Evolutionary conservation across 2,113 vertebrate species (phyloP).

Genomic region (Sakesphorus luctuosus): DNA sequence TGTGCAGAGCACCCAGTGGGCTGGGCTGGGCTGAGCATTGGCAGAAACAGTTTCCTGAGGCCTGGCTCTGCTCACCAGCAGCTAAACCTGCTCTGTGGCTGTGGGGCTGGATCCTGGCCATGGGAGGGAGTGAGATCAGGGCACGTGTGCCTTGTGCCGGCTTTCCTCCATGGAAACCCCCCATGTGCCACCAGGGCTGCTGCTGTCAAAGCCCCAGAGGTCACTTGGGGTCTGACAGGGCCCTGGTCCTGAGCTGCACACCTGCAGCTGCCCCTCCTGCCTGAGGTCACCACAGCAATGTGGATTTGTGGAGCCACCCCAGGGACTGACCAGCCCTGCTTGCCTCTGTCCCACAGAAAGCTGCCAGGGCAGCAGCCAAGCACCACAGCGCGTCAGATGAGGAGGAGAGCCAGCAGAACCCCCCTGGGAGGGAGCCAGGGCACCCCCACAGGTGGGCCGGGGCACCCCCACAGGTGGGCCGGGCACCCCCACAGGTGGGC

Average conservation of each 20-base stretch:
- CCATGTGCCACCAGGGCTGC: not conserved
- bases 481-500: conserved; percentile 51
- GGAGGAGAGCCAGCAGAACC: conserved; percentile 82
- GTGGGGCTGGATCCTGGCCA: not conserved
- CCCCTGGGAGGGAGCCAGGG: conserved; percentile 78
- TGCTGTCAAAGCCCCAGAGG: not conserved
- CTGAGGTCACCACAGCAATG: rapidly evolving
- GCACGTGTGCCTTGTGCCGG: not conserved
- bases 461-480: conserved; percentile 86
- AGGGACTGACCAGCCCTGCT: not conserved
- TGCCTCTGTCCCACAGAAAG: conserved; percentile 78
- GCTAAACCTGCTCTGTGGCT: not conserved
- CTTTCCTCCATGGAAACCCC: not conserved
- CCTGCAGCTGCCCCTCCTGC: not conserved
- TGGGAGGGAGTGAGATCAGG: no score
- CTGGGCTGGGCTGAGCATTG: not conserved
- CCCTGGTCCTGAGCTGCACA: not conserved
- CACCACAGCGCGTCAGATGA: conserved; percentile 85
- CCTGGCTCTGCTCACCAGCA: not conserved
- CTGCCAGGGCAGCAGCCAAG: conserved; percentile 85
- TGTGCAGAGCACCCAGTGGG: not conserved
- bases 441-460: conserved; percentile 82
- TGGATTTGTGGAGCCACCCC: not conserved
- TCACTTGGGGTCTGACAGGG: not conserved
- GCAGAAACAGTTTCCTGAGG: not conserved